Evolutionary conservation across 1,140 invertebrate genomes (phyloP).

Genomic region (Aradophagus sp.): DNA sequence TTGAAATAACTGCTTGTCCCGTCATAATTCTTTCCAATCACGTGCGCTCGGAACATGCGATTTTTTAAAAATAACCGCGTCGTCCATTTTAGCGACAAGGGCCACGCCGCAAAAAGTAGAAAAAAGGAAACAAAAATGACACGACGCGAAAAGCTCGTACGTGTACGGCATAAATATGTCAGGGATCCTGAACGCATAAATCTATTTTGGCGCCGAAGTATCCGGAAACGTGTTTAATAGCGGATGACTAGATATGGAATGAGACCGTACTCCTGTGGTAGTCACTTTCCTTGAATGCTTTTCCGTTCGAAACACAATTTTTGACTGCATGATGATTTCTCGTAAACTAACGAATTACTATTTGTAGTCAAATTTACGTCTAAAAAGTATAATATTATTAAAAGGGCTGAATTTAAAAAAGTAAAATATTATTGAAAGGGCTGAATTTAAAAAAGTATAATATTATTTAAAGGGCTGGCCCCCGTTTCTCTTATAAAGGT

Average conservation of each 20-base stretch:
- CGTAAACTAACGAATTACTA: too few species aligned
- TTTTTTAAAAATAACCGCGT: constrained; percentile 44
- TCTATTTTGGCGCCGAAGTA: constrained; percentile 48
- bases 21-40: constrained; percentile 39
- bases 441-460: too few species aligned
- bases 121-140: too few species aligned
- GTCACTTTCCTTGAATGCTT: background rate
- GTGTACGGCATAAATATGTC: constrained; percentile 36
- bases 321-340: too few species aligned
- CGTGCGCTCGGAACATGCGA: constrained; percentile 18
- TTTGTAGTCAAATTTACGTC: too few species aligned
- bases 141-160: constrained; percentile 45
- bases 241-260: constrained; percentile 42
- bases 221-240: constrained; percentile 46
- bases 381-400: too few species aligned
- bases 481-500: too few species aligned
- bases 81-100: constrained; percentile 27
- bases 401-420: too few species aligned
- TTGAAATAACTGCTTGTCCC: constrained; percentile 10
- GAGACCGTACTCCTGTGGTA: constrained; percentile 18
- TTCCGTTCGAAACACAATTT: too few species aligned
- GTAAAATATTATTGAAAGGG: too few species aligned
- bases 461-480: too few species aligned
- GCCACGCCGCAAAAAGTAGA: constrained; percentile 19
- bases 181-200: constrained; percentile 31